phyloP scores from a whole-genome alignment of 2,888 invertebrate species.

The Spialia ferax region DNA sequence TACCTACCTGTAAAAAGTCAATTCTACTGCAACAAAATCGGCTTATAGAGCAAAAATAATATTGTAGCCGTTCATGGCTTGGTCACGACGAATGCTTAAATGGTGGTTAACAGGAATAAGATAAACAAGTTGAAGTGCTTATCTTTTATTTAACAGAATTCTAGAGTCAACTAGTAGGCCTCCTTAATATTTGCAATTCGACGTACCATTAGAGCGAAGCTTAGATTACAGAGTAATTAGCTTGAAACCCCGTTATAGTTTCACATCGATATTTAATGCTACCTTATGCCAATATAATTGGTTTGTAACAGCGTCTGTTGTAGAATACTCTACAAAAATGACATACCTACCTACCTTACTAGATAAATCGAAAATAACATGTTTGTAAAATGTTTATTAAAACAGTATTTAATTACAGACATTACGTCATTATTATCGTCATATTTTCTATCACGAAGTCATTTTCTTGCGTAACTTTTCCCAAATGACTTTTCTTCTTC shows the following conservation, averaged over 20 bases:
- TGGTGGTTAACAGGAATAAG: conserved; percentile 40
- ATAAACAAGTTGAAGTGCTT: conserved; percentile 44
- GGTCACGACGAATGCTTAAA: conserved; percentile 41
- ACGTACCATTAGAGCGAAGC: conserved; percentile 38
- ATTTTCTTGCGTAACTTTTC: too few species aligned
- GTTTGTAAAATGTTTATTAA: too few species aligned
- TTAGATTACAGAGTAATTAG: conserved; percentile 36
- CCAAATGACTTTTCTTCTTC: too few species aligned
- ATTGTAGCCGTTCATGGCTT: conserved; percentile 24
- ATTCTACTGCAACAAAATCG: conserved; percentile 12
- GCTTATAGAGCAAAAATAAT: conserved; percentile 26
- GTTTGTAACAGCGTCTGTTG: neutral
- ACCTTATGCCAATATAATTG: neutral
- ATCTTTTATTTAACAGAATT: conserved; percentile 47
- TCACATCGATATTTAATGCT: conserved; percentile 20
- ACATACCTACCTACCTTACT: too few species aligned
- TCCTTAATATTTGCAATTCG: conserved; percentile 44
- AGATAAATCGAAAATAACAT: too few species aligned
- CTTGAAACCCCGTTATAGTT: conserved; percentile 21
- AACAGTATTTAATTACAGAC: too few species aligned
- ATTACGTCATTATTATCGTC: too few species aligned
- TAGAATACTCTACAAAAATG: neutral
- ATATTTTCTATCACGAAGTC: too few species aligned
- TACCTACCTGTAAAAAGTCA: neutral
- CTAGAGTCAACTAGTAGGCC: conserved; percentile 40